Percentiles rank a stretch among this genome's conserved stretches.
Conservation (phyloP, 2,888 invertebrate genomes). For the Hydroisotoma schaefferi region DNA sequence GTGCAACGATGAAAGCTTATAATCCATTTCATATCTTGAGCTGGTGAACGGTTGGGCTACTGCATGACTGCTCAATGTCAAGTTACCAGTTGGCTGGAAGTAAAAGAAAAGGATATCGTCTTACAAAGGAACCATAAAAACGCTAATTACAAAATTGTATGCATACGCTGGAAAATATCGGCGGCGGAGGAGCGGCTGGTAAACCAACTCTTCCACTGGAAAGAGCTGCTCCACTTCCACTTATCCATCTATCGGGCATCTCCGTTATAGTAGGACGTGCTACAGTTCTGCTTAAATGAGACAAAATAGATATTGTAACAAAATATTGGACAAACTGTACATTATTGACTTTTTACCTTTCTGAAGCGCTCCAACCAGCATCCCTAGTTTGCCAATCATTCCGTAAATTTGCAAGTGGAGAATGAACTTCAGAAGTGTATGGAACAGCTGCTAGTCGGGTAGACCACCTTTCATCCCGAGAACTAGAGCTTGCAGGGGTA, state of each 20-base stretch:
- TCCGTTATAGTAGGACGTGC: constrained; percentile 7
- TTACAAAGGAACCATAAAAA: too few relatives aligned
- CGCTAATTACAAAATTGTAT: too few relatives aligned
- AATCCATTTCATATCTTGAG: neutral
- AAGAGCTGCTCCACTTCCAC: constrained; percentile 27
- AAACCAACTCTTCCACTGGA: constrained; percentile 17
- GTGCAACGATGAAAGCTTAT: neutral
- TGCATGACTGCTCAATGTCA: neutral
- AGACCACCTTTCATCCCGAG: too few relatives aligned
- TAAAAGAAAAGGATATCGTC: neutral
- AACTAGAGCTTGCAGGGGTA: too few relatives aligned
- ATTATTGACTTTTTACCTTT: too few relatives aligned
- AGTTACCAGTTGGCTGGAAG: neutral
- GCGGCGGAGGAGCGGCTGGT: constrained; percentile 26
- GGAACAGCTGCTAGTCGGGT: too few relatives aligned
- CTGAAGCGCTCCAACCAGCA: neutral
- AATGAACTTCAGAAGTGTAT: too few relatives aligned
- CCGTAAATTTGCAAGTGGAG: neutral
- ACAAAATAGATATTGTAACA: neutral
- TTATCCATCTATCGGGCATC: constrained; percentile 34
- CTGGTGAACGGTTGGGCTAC: neutral
- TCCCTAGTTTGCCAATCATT: neutral
- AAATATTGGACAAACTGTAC: too few relatives aligned
- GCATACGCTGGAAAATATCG: constrained; percentile 29
- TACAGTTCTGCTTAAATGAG: neutral